phyloP scores from a whole-genome alignment of 2,797 vertebrate genomes.

The Pantherophis vulpinus region DNA sequence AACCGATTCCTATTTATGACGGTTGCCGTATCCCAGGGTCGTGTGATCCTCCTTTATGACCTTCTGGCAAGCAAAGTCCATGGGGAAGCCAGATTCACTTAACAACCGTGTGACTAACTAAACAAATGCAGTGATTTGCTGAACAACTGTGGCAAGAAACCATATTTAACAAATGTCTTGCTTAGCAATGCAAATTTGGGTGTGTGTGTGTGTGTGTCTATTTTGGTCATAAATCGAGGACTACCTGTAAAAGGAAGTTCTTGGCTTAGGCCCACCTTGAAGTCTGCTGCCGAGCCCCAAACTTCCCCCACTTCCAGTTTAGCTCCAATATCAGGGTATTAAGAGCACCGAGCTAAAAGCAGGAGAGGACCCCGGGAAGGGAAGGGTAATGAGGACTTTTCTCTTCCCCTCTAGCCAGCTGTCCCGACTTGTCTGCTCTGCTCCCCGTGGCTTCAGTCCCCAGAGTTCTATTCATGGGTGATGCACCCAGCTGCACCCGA shows the following conservation, averaged over 20 bases:
- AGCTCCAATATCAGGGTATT: neutral
- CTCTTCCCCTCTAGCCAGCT: neutral
- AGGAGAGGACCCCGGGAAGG: neutral
- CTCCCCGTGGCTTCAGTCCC: neutral
- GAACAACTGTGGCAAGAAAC: neutral
- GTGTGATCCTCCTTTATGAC: no score
- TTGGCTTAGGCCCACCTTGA: neutral
- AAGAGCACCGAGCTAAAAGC: no score
- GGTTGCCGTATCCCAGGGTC: no score
- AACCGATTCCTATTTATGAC: neutral
- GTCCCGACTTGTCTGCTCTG: neutral
- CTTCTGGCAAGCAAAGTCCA: no score
- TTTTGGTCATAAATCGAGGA: no score
- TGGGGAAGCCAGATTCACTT: neutral
- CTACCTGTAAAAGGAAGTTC: no score
- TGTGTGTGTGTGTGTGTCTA: no score
- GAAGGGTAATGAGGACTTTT: neutral
- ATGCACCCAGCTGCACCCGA: neutral
- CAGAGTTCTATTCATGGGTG: neutral
- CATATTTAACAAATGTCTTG: neutral
- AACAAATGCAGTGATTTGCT: neutral
- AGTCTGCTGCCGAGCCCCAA: neutral
- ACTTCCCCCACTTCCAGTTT: no score
- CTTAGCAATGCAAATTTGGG: no score
- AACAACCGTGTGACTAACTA: neutral